These are phyloP conservation scores for Sphaerodactylus townsendi DNA, from an alignment of 2,113 vertebrate genomes.

Conservation along the genomic window DNA sequence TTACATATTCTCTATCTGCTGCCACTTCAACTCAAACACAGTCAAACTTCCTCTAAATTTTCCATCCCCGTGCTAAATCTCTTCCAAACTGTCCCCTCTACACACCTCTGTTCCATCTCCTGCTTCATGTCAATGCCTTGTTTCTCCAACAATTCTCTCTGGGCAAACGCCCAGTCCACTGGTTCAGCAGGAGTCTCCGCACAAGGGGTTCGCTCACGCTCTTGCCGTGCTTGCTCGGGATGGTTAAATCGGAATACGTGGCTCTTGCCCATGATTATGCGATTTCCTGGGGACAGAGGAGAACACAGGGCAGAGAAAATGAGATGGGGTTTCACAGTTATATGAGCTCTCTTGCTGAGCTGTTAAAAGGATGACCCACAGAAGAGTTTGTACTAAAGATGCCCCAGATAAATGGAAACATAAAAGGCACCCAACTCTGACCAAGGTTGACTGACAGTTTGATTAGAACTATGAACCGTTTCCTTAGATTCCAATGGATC, in stretches of 20 bases:
- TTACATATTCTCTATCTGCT: accelerated
- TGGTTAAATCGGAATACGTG: conserved; percentile 99
- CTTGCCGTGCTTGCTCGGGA: conserved; percentile 92
- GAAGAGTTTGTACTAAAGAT: background rate
- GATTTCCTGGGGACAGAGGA: conserved; percentile 79
- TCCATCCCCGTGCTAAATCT: background rate
- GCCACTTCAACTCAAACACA: background rate
- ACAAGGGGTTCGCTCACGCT: conserved; percentile 90
- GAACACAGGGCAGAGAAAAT: accelerated
- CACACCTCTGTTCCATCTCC: conserved; percentile 97
- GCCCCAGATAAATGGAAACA: background rate
- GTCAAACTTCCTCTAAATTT: background rate
- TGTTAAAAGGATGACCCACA: background rate
- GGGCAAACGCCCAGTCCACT: conserved; percentile 96
- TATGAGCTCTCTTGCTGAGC: background rate
- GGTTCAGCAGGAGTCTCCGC: conserved; percentile 89
- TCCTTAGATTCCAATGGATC: background rate
- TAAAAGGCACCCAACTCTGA: background rate
- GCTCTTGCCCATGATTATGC: conserved; percentile 98
- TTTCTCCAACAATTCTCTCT: conserved; percentile 94
- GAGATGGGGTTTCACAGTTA: background rate
- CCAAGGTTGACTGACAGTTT: background rate
- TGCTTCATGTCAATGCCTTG: conserved; percentile 99
- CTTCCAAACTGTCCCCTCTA: background rate
- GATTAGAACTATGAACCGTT: background rate